phyloP scores from a whole-genome alignment of 35 echinoderm and acorn worm genomes.

The Anneissia japonica region DNA sequence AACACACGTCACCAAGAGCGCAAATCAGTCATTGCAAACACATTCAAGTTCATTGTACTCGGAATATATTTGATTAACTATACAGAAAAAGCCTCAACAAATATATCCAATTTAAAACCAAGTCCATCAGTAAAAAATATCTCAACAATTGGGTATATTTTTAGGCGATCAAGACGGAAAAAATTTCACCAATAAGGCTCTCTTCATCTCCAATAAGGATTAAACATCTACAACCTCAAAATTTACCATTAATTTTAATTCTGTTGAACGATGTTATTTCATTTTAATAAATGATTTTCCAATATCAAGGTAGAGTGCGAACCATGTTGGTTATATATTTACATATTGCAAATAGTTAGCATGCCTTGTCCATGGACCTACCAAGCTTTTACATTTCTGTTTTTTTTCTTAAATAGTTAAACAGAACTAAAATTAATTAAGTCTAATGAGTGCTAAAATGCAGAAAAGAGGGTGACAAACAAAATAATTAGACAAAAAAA shows the following conservation, averaged over 20 bases:
- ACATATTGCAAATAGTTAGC: neutral
- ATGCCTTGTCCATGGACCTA: neutral
- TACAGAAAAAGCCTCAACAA: neutral
- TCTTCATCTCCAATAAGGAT: no score
- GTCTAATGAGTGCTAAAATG: neutral
- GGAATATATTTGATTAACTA: no score
- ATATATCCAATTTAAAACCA: neutral
- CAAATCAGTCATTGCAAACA: no score
- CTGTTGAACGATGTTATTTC: neutral
- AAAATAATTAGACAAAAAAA: neutral
- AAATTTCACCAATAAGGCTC: neutral
- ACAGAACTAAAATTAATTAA: neutral
- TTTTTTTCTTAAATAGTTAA: neutral
- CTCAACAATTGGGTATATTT: no score
- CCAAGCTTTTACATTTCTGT: no score
- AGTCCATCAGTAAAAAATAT: neutral
- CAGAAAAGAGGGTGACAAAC: neutral
- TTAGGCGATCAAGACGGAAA: no score
- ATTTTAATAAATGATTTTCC: neutral
- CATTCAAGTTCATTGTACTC: no score
- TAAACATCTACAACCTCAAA: neutral
- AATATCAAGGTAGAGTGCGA: neutral
- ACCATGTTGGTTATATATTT: neutral
- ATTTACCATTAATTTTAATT: neutral
- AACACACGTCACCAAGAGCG: no score